Base-by-base conservation (phyloP, 1,140 invertebrate genomes). In the Pinna nobilis region DNA sequence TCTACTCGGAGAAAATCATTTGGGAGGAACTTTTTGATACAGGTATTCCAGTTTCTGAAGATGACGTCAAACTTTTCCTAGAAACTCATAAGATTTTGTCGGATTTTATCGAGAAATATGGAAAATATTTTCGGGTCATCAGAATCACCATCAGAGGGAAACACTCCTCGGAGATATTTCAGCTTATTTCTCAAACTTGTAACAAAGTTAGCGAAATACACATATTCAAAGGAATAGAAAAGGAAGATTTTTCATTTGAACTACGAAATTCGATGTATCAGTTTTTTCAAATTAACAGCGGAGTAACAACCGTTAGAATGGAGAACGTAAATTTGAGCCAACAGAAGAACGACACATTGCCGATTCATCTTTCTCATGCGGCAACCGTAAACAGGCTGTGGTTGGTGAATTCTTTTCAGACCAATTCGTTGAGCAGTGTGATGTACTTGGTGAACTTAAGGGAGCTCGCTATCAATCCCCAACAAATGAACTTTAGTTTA, bases 401-500 rank as follows among this genome's bases (percentile, higher is more conserved):
- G 57, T 41, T 74, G 9, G 59, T 74, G 1, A 74, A 74, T 44
- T 74, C 65, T 23, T 74, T 74, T 33, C 37, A 67, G 3, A 41
- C 32, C 15, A 59, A 59, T 51, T 67, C 53, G 49, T 32, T 74
- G 39, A 74, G 71, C 32, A 68, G 61, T 28, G 25, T 74, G 15
- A 68, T 74, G 64, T 74, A 74, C 11, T 33, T 74, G 13, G 37
- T 74, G 18, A 67, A 74, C 33, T 37, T 74, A 18, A 41, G 11
- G 33, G 71, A 74, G 23, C 33, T 74, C 28, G 57, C 71, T 13
- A 60, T 74, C 15, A 67, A 49, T 53, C 71, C 71, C 20, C 55
- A 74, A n/a, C 71, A 74, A 20, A 41, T 74, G 28, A 74, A 74
- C 37, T 68, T 67, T 30, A 74, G 71, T 25, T 39, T 74, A 9